Evolutionary conservation across 2,113 vertebrate species (phyloP), one percentile per base, ranked within the genome.

Genomic region (Mesoclemmys tuberculata): DNA sequence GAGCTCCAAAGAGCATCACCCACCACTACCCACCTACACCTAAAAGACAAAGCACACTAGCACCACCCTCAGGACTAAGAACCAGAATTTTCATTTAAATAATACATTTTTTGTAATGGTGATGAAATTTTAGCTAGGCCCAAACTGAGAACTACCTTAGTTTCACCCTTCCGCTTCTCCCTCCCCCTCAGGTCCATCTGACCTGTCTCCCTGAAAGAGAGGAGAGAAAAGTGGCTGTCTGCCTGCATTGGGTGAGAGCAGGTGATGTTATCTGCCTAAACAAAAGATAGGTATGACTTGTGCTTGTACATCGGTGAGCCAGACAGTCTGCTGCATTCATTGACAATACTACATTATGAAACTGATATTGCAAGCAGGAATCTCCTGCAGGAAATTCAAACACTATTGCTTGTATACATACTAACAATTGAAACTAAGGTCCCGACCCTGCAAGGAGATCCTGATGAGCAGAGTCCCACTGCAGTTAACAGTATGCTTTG

Each of bases 251-350:
- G 4, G 52, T 10, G 38, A 22, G 56, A 41, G 2, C 19, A 2
- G 1, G 1, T 64, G 19, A 0, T 6, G 56, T 79, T 10, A 29
- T 46, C 46, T 9, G 55, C 48, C 49, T 3, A 24, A 8, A 3
- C 41, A 27, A 0, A 0, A 5, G 71, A 61, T 9, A 61, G 1
- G 2, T 0, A 48, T 18, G 56, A 8, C 55, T 61, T 0, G 0
- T 31, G 51, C 44, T 16, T 8, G 0, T 3, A 11, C 16, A 0
- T 1, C 52, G 2, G 38, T 41, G 2, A 0, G 24, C n/a, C 89
- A 52, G 51, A 52, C 51, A 41, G 71, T n/a, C 35, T 0, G 10
- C 79, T n/a, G 41, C 1, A 12, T 31, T 6, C 2, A 0, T 0
- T 0, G 11, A 51, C 79, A 10, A 13, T 0, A 2, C 4, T 8